Conservation (phyloP, 2,113 vertebrate species). For the Acanthochromis polyacanthus region DNA sequence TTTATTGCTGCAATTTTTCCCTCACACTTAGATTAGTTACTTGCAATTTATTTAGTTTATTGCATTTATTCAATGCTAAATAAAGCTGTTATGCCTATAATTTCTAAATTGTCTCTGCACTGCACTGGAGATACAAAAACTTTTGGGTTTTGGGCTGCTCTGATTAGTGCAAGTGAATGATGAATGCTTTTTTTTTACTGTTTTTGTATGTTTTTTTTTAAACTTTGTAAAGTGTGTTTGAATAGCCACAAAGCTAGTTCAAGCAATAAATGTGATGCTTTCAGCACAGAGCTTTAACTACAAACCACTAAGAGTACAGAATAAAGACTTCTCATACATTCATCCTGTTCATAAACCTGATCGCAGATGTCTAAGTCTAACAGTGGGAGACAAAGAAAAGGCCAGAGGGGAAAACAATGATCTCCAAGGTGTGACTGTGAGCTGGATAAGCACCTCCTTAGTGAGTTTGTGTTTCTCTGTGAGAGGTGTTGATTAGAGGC, state of each 20-base stretch:
- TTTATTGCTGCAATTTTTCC: no score
- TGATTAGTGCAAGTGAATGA: no score
- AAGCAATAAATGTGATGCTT: neutral
- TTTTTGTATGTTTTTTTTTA: no score
- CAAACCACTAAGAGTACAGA: neutral
- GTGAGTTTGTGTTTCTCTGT: slow-evolving; percentile 53
- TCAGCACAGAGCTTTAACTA: neutral
- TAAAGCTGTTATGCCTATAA: no score
- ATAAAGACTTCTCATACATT: neutral
- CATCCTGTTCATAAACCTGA: slow-evolving; percentile 17
- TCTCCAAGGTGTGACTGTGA: slow-evolving; percentile 22
- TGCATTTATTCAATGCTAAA: no score
- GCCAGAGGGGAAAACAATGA: slow-evolving; percentile 38
- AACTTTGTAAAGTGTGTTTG: no score
- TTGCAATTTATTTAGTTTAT: no score
- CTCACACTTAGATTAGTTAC: neutral
- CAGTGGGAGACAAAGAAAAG: slow-evolving; percentile 27
- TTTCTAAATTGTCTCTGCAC: no score
- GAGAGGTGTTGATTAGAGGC: slow-evolving; percentile 67
- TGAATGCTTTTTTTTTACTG: no score
- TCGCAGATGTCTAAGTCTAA: slow-evolving; percentile 12
- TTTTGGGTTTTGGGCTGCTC: no score
- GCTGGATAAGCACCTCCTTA: slow-evolving; percentile 50
- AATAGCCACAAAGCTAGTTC: no score
- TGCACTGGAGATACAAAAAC: no score